These are phyloP conservation scores for Kuschelorhynchus macadamiae DNA, from an alignment of 2,888 invertebrate genomes.

Conservation along the genomic window DNA sequence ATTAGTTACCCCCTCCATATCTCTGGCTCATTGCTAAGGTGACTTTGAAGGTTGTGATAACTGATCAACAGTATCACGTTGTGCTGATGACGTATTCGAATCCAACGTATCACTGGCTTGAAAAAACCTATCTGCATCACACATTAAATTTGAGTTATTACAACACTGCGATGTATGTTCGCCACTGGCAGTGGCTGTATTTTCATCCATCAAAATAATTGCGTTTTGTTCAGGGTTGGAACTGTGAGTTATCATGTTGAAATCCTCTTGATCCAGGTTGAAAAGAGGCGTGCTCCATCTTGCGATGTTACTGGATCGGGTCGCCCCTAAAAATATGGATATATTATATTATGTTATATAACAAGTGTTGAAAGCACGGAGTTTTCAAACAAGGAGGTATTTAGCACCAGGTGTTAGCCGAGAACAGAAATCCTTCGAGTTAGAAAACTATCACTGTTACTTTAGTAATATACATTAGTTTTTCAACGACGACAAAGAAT, in stretches of 20 bases:
- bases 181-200: conserved; percentile 57
- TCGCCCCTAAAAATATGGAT: conserved; percentile 69
- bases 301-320: conserved; percentile 72
- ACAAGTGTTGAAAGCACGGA: too few species aligned
- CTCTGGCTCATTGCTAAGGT: conserved; percentile 56
- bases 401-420: too few species aligned
- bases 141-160: conserved; percentile 66
- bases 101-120: conserved; percentile 75
- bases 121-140: conserved; percentile 75
- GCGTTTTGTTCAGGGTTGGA: conserved; percentile 75
- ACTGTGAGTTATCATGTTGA: conserved; percentile 90
- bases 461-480: too few species aligned
- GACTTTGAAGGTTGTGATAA: conserved; percentile 63
- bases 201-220: conserved; percentile 86
- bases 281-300: conserved; percentile 92
- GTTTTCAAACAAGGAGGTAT: too few species aligned
- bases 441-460: too few species aligned
- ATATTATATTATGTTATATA: too few species aligned
- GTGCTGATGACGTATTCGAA: conserved; percentile 56
- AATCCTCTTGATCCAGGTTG: conserved; percentile 91
- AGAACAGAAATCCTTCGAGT: too few species aligned
- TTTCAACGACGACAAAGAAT: too few species aligned
- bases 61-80: conserved; percentile 61
- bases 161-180: conserved; percentile 66
- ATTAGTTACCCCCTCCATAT: conserved; percentile 25